Evolutionary conservation across 1,140 invertebrate species (phyloP), one percentile per base, ranked within the genome.

Genomic region (Drosophila pachea): DNA sequence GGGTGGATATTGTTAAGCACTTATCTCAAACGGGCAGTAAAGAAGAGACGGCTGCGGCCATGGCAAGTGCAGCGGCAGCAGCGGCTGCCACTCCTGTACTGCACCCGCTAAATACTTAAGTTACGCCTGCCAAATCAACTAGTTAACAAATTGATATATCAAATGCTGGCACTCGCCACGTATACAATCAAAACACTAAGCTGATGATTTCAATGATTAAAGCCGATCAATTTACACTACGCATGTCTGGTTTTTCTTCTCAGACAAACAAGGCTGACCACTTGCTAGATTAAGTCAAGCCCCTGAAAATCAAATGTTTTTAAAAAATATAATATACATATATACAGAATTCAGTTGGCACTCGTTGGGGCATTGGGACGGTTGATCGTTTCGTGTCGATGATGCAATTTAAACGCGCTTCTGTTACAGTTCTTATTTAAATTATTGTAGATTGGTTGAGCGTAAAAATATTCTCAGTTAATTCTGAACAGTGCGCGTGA

Each of bases 1-100:
- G 97, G 97, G 94, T 98, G 4, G 97, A 98, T 89, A 93, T 98
- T 66, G 93, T 98, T 31, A 97, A 97, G 90, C 97, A 99, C 91
- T 92, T 99, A 38, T 96, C 95, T n/a, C 97, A 98, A 62, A 88
- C 88, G 14, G 89, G 89, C 33, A 72, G 74, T 43, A 89, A 89
- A 62, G 76, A 89, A 9, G 86, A 89, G 8, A 31, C 68, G 0
- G 68, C 47, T 33, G 52, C 69, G 1, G 43, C 73, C 7, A 7
- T 38, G 36, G 78, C 77, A 22, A 75, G 52, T 7, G 65, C 77
- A 6, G 45, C 69, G 5, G 56, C 66, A 2, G 45, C 65, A 22
- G 65, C 77, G 5, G 52, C 69, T 3, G 56, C 66, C 4, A 50
- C 49, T 4, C 45, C 38, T 2, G 47, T 69, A 14, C 48, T 87